A percentile compares a stretch with the other conserved stretches of the same genome.
phyloP scores from a whole-genome alignment of 2,797 vertebrate species.

The Gila robusta region DNA sequence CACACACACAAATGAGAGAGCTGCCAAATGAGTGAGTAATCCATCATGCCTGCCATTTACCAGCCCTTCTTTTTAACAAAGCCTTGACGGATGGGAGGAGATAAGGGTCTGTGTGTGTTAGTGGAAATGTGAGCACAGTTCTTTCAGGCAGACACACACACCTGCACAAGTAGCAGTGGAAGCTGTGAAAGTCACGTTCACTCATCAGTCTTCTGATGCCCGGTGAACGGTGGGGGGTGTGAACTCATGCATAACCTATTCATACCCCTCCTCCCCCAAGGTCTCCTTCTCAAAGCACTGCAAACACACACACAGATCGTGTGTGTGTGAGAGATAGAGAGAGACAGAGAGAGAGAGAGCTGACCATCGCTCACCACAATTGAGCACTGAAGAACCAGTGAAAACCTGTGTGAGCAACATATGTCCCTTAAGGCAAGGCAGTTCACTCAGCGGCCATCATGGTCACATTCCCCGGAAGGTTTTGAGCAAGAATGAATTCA shows the following conservation, averaged over 20 bases:
- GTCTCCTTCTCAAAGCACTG: slow-evolving; percentile 21
- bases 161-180: slow-evolving; percentile 27
- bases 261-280: slow-evolving; percentile 26
- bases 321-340: neutral
- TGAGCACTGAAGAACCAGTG: neutral
- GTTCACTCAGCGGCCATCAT: slow-evolving; percentile 12
- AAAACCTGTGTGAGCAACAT: neutral
- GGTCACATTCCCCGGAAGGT: neutral
- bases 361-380: neutral
- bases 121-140: slow-evolving; percentile 65
- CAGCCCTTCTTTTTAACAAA: slow-evolving; percentile 75
- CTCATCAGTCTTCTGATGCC: slow-evolving; percentile 47
- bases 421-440: neutral
- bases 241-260: slow-evolving; percentile 50
- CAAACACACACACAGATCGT: neutral
- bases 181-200: slow-evolving; percentile 55
- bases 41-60: slow-evolving; percentile 80
- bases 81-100: slow-evolving; percentile 75
- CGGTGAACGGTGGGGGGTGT: slow-evolving; percentile 35
- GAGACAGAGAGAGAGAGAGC: neutral
- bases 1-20: slow-evolving; percentile 73
- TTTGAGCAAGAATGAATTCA: neutral
- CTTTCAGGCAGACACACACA: slow-evolving; percentile 45
- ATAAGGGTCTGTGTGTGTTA: slow-evolving; percentile 77
- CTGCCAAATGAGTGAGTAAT: slow-evolving; percentile 75